These are phyloP conservation scores for Burhinus bistriatus DNA, from an alignment of 2,113 vertebrate genomes.

Conservation along the genomic window DNA sequence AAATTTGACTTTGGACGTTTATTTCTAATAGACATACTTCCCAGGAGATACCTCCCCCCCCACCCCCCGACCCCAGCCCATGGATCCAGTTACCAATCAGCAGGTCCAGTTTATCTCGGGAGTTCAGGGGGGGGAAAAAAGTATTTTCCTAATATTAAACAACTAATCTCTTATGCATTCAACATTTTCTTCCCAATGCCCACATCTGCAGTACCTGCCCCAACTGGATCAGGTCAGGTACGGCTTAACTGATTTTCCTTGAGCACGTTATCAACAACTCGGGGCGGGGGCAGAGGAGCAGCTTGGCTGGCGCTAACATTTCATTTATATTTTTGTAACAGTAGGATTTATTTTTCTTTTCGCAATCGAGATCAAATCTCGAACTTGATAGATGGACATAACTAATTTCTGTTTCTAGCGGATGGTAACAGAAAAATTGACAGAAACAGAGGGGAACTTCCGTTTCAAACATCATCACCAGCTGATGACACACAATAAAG, in stretches of 20 bases:
- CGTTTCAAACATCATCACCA: neutral
- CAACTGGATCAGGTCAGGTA: neutral
- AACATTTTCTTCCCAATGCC: neutral
- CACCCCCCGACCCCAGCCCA: neutral
- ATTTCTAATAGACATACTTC: neutral
- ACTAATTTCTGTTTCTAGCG: neutral
- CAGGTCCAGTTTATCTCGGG: neutral
- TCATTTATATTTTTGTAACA: neutral
- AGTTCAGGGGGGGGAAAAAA: neutral
- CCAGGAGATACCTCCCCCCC: neutral
- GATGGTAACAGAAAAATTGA: neutral
- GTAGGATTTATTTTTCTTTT: neutral
- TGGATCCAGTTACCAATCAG: neutral
- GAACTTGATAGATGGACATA: neutral
- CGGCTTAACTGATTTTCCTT: neutral
- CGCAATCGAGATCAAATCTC: neutral
- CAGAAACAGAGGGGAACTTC: neutral
- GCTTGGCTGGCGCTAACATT: neutral
- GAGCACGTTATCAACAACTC: neutral
- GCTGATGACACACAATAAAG: neutral
- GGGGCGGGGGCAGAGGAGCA: neutral
- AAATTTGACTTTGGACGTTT: neutral
- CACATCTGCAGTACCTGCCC: neutral
- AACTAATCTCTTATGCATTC: neutral
- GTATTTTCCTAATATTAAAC: neutral